Percentiles rank a stretch among this genome's conserved stretches.
Conservation (phyloP, 2,888 invertebrate species). For the Stramonita haemastoma region DNA sequence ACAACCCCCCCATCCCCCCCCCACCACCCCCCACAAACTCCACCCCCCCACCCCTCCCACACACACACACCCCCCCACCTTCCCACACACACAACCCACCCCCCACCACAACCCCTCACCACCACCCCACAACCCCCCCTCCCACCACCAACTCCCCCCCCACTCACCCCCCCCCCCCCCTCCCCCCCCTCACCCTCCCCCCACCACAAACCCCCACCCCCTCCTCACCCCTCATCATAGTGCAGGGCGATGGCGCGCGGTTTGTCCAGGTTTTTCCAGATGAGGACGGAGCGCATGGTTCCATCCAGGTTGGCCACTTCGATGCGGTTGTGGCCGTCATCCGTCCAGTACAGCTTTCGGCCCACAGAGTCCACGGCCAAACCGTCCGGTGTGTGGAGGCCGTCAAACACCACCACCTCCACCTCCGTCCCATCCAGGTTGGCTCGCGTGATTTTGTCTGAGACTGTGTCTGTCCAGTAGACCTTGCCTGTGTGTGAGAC, state of each 20-base stretch:
- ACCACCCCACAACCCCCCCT: not conserved
- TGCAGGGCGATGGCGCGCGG: conserved; percentile 90
- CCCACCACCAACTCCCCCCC: not conserved
- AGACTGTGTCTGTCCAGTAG: conserved; percentile 94
- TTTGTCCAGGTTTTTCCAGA: conserved; percentile 91
- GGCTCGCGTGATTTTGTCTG: conserved; percentile 86
- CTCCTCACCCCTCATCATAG: conserved; percentile 86
- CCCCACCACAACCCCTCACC: no score
- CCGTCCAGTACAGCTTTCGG: conserved; percentile 79
- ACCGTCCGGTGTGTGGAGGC: conserved; percentile 88
- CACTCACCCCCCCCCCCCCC: not conserved
- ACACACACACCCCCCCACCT: no score
- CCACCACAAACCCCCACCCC: no score
- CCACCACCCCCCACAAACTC: no score
- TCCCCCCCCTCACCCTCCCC: not conserved
- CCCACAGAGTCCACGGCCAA: conserved; percentile 78
- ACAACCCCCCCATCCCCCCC: no score
- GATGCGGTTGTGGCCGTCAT: conserved; percentile 77
- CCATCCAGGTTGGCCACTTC: conserved; percentile 79
- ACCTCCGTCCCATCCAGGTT: conserved; percentile 89
- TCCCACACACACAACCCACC: no score
- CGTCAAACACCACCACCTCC: conserved; percentile 85
- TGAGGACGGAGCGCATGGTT: conserved; percentile 85
- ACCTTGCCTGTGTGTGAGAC: conserved; percentile 84
- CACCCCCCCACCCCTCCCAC: no score